Conservation (phyloP, 2,888 invertebrate species). For the Stenolophus ochropezus region DNA sequence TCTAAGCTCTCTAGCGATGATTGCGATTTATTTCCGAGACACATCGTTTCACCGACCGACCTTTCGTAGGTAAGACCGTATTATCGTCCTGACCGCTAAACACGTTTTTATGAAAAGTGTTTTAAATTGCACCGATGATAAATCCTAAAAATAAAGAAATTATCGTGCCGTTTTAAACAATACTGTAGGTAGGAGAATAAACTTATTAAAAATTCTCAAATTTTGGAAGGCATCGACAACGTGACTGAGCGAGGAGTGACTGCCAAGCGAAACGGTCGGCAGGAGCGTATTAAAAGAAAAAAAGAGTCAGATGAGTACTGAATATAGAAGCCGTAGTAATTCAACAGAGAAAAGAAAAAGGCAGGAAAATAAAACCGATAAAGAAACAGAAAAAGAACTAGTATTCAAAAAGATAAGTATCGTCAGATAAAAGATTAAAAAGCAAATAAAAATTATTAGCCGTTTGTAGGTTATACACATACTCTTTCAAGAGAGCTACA, state of each 20-base stretch:
- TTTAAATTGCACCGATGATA: conserved; percentile 3
- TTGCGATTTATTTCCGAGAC: no score
- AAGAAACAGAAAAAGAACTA: neutral
- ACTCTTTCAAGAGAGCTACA: no score
- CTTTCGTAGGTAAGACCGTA: no score
- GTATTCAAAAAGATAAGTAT: no score
- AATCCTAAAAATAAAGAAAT: neutral
- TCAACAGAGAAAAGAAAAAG: no score
- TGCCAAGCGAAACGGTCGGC: neutral
- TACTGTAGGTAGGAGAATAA: neutral
- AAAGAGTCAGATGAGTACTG: neutral
- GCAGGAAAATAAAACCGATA: neutral
- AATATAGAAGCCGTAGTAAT: neutral
- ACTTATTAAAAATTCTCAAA: neutral
- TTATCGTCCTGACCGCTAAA: no score
- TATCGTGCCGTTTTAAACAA: neutral
- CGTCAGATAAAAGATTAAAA: no score
- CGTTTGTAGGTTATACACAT: no score
- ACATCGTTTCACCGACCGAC: no score
- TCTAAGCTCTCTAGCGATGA: no score
- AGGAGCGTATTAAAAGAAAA: neutral
- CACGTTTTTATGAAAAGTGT: no score
- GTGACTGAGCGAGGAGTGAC: neutral
- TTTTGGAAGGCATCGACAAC: neutral
- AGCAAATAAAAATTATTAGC: no score